phyloP scores from a whole-genome alignment of 2,113 vertebrate genomes.

The Phalacrocorax pelagicus region DNA sequence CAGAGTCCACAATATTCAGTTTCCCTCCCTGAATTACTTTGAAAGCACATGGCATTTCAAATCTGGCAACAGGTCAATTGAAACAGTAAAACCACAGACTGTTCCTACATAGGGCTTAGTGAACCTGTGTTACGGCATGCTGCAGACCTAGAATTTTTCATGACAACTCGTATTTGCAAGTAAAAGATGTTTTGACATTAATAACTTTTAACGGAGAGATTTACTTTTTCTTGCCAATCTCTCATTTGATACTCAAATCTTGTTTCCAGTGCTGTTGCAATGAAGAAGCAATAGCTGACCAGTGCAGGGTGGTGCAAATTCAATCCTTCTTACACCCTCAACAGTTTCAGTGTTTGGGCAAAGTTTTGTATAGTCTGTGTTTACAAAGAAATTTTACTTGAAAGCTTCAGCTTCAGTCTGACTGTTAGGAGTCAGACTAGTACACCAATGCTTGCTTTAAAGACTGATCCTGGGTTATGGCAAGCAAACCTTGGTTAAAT shows the following conservation, averaged over 20 bases:
- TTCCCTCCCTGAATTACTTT: neutral
- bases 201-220: neutral
- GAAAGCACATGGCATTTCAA: neutral
- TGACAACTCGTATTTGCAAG: neutral
- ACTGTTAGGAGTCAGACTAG: neutral
- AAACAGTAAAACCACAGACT: neutral
- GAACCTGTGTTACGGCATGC: neutral
- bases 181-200: neutral
- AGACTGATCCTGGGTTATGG: neutral
- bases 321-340: neutral
- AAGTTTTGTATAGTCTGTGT: neutral
- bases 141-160: neutral
- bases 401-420: neutral
- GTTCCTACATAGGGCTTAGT: neutral
- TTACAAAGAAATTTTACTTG: neutral
- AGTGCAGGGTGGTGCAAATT: neutral
- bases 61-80: neutral
- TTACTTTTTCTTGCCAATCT: neutral
- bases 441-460: neutral
- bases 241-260: neutral
- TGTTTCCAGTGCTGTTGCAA: neutral
- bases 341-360: neutral
- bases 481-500: neutral
- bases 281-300: neutral
- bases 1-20: neutral